Conservation (phyloP, 2,113 vertebrate species). For the Morone saxatilis region DNA sequence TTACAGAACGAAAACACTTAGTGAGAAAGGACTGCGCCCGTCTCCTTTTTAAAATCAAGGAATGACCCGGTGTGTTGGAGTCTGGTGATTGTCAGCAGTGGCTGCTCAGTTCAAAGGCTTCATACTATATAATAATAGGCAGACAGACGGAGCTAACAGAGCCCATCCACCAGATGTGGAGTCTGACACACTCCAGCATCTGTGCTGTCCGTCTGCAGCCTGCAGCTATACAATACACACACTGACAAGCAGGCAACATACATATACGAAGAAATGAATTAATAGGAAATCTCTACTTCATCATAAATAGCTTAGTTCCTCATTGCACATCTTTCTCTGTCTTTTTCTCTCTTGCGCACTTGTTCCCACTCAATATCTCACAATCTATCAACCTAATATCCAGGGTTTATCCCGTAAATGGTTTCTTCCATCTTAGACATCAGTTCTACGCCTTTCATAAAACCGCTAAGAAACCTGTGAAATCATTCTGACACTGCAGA, state of each 20-base stretch:
- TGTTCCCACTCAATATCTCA: neutral
- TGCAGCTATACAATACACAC: constrained; percentile 45
- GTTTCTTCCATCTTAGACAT: constrained; percentile 32
- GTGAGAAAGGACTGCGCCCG: constrained; percentile 15
- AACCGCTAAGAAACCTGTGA: constrained; percentile 34
- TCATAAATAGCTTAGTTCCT: constrained; percentile 25
- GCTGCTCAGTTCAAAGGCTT: constrained; percentile 78
- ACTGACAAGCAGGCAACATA: constrained; percentile 2
- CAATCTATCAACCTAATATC: constrained; percentile 6
- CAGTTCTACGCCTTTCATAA: constrained; percentile 39
- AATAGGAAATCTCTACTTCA: constrained; percentile 11
- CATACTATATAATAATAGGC: constrained; percentile 65
- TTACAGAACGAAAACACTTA: constrained; percentile 36
- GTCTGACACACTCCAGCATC: constrained; percentile 70
- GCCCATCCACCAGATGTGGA: constrained; percentile 79
- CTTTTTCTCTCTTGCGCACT: neutral
- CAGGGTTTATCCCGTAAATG: constrained; percentile 31
- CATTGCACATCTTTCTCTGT: constrained; percentile 3
- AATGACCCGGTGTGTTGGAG: constrained; percentile 41
- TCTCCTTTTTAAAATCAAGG: constrained; percentile 27
- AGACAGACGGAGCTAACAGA: constrained; percentile 70
- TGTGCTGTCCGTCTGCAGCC: constrained; percentile 53
- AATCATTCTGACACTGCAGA: constrained; percentile 21
- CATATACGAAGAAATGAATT: constrained; percentile 19
- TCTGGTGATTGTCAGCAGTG: constrained; percentile 82